Percentiles rank a stretch among this genome's conserved stretches.
Conservation (phyloP, 2,113 vertebrate species). For the Labrus mixtus region DNA sequence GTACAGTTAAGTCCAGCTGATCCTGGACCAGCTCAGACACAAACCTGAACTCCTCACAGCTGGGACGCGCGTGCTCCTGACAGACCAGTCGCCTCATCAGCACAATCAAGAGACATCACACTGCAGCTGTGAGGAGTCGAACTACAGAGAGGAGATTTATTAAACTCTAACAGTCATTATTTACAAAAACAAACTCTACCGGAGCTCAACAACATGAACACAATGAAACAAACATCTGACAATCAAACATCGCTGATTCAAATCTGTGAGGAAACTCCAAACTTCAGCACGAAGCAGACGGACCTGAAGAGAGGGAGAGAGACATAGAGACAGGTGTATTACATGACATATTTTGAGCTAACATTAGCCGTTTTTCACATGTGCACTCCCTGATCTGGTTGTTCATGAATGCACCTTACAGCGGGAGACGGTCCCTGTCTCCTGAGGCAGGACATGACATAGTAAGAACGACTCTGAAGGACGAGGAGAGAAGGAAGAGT, state of each 20-base stretch:
- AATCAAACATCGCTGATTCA: constrained; percentile 42
- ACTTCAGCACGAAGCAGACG: constrained; percentile 36
- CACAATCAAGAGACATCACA: neutral
- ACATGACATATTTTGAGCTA: neutral
- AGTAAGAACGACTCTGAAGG: too few species aligned
- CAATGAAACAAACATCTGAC: constrained; percentile 54
- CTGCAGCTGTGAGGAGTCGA: neutral
- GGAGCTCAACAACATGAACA: constrained; percentile 67
- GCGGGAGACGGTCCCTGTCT: too few species aligned
- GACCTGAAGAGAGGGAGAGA: constrained; percentile 8
- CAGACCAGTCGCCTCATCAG: neutral
- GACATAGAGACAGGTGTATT: neutral
- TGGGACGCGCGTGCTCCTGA: neutral
- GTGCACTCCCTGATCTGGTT: too few species aligned
- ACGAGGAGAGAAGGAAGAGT: too few species aligned
- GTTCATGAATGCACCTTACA: too few species aligned
- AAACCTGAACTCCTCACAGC: neutral
- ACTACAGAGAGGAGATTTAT: neutral
- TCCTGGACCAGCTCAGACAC: neutral
- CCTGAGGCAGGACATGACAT: too few species aligned
- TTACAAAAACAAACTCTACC: constrained; percentile 77
- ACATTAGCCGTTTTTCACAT: too few species aligned
- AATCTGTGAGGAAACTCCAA: neutral
- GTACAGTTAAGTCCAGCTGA: constrained; percentile 32
- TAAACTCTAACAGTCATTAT: constrained; percentile 57